These are phyloP conservation scores for Tenualosa thibaudeaui DNA, from an alignment of 2,797 vertebrate species.

Conservation along the genomic window DNA sequence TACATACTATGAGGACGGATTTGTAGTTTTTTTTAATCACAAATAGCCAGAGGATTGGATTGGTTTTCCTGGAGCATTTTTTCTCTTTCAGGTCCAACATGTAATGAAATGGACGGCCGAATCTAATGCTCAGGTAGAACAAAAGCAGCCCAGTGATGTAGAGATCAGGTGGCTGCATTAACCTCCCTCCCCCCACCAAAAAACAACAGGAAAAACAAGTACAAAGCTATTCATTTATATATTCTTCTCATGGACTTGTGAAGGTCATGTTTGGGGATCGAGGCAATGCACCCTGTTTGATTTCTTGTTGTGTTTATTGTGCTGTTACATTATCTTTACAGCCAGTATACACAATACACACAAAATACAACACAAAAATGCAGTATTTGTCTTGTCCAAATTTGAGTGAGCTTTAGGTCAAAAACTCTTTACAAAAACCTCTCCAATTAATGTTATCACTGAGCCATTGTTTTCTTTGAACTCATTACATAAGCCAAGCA, in stretches of 20 bases:
- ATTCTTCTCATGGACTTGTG: no score
- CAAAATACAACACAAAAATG: neutral
- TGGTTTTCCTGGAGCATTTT: neutral
- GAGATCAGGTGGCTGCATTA: neutral
- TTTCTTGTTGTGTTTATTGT: no score
- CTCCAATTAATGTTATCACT: neutral
- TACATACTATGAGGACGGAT: neutral
- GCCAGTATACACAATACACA: neutral
- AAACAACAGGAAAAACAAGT: neutral
- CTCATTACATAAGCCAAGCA: slow-evolving; percentile 6
- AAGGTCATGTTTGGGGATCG: no score
- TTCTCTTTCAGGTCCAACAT: neutral
- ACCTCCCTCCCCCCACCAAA: neutral
- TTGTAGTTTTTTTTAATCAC: neutral
- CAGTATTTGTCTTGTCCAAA: neutral
- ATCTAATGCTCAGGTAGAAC: neutral
- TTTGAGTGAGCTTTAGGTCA: neutral
- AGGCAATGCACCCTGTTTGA: no score
- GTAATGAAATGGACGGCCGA: neutral
- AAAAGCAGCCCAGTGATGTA: neutral
- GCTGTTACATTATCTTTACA: no score
- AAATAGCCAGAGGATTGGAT: neutral
- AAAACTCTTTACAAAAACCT: neutral
- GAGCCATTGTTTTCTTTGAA: neutral
- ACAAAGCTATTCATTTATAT: no score